Evolutionary conservation across 2,888 invertebrate genomes (phyloP).

Genomic region (Hypsopygia costalis): DNA sequence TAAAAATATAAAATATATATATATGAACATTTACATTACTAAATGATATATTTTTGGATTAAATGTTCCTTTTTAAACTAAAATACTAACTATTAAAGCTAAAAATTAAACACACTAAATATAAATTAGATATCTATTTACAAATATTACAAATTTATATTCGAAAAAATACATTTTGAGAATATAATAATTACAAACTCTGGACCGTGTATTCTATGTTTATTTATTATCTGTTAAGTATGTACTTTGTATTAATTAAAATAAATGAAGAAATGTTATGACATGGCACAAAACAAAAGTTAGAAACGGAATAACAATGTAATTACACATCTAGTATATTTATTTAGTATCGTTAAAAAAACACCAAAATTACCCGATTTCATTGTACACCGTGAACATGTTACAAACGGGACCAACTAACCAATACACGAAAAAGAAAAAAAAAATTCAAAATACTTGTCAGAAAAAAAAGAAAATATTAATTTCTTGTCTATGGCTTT

Average conservation of each 20-base stretch:
- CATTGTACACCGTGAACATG: too few relatives aligned
- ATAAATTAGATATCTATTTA: constrained; percentile 74
- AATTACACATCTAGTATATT: constrained; percentile 11
- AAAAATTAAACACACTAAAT: constrained; percentile 57
- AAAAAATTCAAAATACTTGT: too few relatives aligned
- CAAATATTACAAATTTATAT: constrained; percentile 65
- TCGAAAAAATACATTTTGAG: constrained; percentile 18
- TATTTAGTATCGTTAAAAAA: too few relatives aligned
- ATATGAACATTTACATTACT: constrained; percentile 35
- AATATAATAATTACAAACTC: constrained; percentile 10
- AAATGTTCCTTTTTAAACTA: constrained; percentile 51
- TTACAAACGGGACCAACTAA: too few relatives aligned
- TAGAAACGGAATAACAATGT: constrained; percentile 24
- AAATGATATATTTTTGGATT: constrained; percentile 67
- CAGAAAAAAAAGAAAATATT: too few relatives aligned
- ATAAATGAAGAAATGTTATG: constrained; percentile 25
- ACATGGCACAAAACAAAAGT: constrained; percentile 53
- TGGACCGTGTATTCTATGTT: constrained; percentile 2
- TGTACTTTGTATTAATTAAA: constrained; percentile 2
- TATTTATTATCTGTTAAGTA: constrained; percentile 8
- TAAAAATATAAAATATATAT: constrained; percentile 37
- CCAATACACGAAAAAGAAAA: too few relatives aligned
- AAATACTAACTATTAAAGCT: constrained; percentile 76
- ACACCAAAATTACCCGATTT: too few relatives aligned
- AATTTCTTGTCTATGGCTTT: too few relatives aligned